Evolutionary conservation across 2,113 vertebrate species (phyloP).

Genomic region (Rhagologus leucostigma): DNA sequence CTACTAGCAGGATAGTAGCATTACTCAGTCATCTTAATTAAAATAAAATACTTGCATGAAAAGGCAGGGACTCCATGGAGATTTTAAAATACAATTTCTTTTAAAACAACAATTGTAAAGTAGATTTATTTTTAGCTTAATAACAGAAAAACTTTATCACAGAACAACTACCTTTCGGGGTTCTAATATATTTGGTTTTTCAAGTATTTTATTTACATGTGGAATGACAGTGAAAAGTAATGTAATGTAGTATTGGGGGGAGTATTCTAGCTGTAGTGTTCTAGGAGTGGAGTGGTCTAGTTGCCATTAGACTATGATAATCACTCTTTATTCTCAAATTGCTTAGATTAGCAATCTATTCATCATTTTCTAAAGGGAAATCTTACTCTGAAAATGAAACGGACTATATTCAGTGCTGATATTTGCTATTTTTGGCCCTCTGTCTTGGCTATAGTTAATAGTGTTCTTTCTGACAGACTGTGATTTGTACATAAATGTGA

Average conservation of each 20-base stretch:
- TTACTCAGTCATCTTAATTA: neutral
- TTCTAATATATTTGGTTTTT: neutral
- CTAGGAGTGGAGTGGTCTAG: neutral
- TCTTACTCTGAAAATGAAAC: neutral
- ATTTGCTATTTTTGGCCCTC: neutral
- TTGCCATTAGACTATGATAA: neutral
- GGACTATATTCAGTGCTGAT: neutral
- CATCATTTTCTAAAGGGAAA: neutral
- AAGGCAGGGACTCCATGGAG: neutral
- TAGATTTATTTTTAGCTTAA: neutral
- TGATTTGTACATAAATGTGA: neutral
- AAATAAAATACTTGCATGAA: neutral
- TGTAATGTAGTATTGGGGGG: neutral
- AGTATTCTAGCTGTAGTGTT: neutral
- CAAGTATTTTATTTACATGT: neutral
- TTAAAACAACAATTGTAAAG: neutral
- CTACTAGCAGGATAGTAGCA: neutral
- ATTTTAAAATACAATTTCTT: neutral
- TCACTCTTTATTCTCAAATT: neutral
- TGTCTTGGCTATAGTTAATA: neutral
- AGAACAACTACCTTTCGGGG: neutral
- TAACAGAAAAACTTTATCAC: neutral
- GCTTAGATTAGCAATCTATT: neutral
- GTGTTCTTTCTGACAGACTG: neutral
- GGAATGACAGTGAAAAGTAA: neutral